Conservation (phyloP, 2,797 vertebrate genomes). For the Hapalemur alaotrensis region DNA sequence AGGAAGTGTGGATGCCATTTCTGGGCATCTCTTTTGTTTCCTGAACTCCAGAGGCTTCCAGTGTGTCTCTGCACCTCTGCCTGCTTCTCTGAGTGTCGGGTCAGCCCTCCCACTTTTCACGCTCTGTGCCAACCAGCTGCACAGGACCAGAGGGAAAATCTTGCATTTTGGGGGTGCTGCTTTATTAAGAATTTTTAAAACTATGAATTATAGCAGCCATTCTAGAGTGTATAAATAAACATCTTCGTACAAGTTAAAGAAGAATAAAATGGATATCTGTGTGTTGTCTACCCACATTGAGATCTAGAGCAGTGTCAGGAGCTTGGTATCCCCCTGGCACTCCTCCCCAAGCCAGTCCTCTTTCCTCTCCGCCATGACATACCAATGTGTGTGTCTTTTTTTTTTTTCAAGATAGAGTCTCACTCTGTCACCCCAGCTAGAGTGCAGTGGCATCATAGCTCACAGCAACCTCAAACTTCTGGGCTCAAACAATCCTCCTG, state of each 20-base stretch:
- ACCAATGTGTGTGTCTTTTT: too few relatives aligned
- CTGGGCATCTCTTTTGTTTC: not conserved
- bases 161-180: not conserved
- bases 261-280: not conserved
- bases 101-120: not conserved
- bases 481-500: too few relatives aligned
- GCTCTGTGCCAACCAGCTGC: not conserved
- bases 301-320: not conserved
- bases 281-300: not conserved
- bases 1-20: not conserved
- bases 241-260: not conserved
- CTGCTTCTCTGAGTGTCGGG: not conserved
- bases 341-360: accelerated
- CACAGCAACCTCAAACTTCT: too few relatives aligned
- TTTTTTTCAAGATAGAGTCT: not conserved
- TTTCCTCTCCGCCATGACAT: not conserved
- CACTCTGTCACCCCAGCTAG: not conserved
- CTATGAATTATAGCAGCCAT: not conserved
- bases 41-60: not conserved
- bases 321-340: not conserved
- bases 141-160: not conserved
- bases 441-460: not conserved
- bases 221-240: not conserved
- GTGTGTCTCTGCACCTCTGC: not conserved
- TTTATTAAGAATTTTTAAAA: not conserved